Base-by-base conservation (phyloP, 2,797 vertebrate species). In the Schizothorax lantsangensis region DNA sequence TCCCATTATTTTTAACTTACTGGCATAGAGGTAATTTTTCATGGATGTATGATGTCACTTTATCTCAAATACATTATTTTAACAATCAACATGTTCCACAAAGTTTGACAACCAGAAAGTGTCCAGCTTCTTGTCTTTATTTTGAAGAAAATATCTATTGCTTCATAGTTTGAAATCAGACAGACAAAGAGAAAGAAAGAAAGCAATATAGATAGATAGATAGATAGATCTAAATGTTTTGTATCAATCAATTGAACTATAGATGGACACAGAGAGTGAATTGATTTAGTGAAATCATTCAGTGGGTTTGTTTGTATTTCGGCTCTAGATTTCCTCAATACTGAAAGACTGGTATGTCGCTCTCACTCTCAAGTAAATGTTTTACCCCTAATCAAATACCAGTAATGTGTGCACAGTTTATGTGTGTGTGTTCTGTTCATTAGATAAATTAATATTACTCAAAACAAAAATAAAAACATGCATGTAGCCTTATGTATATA, bases 351-450 rank as follows among this genome's bases (percentile, higher is more conserved):
- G 68, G 36, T 12, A 59, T 83, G n/a, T 33, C 3, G 57, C 23
- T 43, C 38, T 73, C 38, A 43, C 47, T 21, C 49, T 57, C 69
- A 64, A 38, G 59, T 78, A 21, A 84, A 79, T 77, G 72, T 84
- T 77, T 84, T 77, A 84, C 74, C 52, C 33, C 30, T 47, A 26
- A 43, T n/a, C 75, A 84, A 26, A 83, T 47, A 43, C 6, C 11
- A 49, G 45, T 59, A 47, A 59, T 79, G 84, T 52, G 69, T 75
- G 87, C 38, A 26, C 6, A 2, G 36, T 54, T 68, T 33, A 23
- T 38, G 14, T 38, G 19, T 81, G 40, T 74, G 23, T n/a, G n/a
- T n/a, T n/a, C n/a, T n/a, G n/a, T 43, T 45, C 1, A 43, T 83
- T 2, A 40, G 8, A 83, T 57, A 23, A 15, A 52, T 54, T 72